Conservation (phyloP, 1,140 invertebrate genomes). For the Triops cancriformis region DNA sequence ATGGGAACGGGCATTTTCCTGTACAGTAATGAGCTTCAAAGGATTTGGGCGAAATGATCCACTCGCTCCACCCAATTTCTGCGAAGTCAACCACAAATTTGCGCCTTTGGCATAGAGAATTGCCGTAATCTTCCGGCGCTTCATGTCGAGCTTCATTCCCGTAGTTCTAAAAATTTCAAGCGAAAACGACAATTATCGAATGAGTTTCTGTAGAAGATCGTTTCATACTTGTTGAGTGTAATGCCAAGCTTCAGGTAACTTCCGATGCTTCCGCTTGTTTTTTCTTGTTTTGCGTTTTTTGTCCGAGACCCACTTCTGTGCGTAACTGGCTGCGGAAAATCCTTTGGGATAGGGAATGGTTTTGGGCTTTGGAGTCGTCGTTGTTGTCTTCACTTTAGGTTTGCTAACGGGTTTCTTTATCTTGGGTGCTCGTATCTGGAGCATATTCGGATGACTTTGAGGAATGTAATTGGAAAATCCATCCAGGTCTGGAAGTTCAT, state of each 20-base stretch:
- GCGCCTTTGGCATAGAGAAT: constrained; percentile 39
- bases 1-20: constrained; percentile 51
- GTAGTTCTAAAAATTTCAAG: constrained; percentile 12
- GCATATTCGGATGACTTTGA: constrained; percentile 23
- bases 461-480: constrained; percentile 21
- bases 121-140: constrained; percentile 21
- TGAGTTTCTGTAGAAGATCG: neutral
- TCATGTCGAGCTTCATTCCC: constrained; percentile 24
- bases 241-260: constrained; percentile 23
- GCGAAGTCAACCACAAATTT: constrained; percentile 51
- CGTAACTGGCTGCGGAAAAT: neutral
- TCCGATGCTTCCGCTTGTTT: constrained; percentile 22
- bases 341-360: constrained; percentile 9
- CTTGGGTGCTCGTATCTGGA: constrained; percentile 20
- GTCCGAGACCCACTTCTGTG: neutral
- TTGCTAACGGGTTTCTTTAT: constrained; percentile 1
- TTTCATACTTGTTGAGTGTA: constrained; percentile 26
- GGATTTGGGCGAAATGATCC: constrained; percentile 53
- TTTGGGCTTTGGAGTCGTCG: constrained; percentile 15
- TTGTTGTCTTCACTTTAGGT: neutral
- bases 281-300: constrained; percentile 1
- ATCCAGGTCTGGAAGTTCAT: constrained; percentile 22
- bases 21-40: constrained; percentile 57
- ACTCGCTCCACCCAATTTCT: constrained; percentile 54
- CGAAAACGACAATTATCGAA: neutral